These are phyloP conservation scores for honey bee (Apis mellifera) DNA, from an alignment of 1,140 invertebrate species.

Conservation along the genomic window DNA sequence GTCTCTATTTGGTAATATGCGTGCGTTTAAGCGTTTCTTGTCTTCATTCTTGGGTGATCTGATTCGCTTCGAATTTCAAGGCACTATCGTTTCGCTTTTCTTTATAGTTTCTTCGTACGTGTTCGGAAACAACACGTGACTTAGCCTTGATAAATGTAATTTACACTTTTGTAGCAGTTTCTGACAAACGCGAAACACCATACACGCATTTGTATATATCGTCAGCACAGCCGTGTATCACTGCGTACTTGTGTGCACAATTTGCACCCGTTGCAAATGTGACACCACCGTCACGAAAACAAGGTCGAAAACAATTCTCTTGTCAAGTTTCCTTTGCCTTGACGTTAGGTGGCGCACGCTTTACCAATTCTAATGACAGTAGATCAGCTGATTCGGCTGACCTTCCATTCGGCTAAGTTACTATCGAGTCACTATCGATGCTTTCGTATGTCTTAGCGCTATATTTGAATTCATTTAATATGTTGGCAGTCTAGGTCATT, in stretches of 20 bases:
- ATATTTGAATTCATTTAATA: constrained; percentile 52
- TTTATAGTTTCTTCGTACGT: constrained; percentile 10
- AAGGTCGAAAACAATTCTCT: constrained; percentile 56
- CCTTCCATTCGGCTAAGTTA: constrained; percentile 60
- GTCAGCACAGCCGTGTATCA: background rate
- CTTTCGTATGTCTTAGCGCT: constrained; percentile 15
- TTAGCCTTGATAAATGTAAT: constrained; percentile 57
- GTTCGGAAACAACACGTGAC: constrained; percentile 47
- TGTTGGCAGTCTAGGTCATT: constrained; percentile 45
- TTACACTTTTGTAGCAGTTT: constrained; percentile 37
- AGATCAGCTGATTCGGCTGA: constrained; percentile 66
- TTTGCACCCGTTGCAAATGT: constrained; percentile 25
- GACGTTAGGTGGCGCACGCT: constrained; percentile 56
- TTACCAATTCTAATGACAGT: constrained; percentile 60
- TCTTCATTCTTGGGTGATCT: constrained; percentile 9
- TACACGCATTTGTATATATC: background rate
- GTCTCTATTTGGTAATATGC: constrained; percentile 1
- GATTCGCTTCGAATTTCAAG: background rate
- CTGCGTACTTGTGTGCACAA: background rate
- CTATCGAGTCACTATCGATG: constrained; percentile 4
- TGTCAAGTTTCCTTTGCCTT: constrained; percentile 37
- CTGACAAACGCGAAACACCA: background rate
- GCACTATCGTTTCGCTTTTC: background rate
- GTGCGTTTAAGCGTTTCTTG: constrained; percentile 1
- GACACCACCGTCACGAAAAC: constrained; percentile 33